Evolutionary conservation across 23 tunicate genomes (phyloP).

Genomic region (Phallusia fumigata): DNA sequence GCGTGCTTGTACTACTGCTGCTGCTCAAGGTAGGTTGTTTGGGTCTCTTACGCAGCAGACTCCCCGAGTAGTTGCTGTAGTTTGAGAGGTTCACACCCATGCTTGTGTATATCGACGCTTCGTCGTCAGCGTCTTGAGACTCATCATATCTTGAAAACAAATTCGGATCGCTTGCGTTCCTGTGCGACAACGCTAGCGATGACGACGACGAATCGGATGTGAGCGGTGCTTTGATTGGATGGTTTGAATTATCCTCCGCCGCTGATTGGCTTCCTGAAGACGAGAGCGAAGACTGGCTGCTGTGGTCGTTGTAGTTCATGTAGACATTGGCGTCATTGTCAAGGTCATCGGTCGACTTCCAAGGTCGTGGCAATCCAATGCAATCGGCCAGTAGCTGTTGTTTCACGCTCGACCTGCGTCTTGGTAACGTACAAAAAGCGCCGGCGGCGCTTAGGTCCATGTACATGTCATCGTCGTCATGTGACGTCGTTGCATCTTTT

Average conservation of each 20-base stretch:
- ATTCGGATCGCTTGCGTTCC: constrained; percentile 23
- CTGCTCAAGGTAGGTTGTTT: not conserved
- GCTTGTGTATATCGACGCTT: constrained; percentile 22
- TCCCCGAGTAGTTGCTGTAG: not conserved
- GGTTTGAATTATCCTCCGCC: not conserved
- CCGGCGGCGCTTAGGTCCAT: constrained; percentile 26
- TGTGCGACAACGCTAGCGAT: not conserved
- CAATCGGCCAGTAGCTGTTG: not conserved
- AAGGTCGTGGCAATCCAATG: constrained; percentile 29
- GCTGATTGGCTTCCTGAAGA: not conserved
- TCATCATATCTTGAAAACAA: not conserved
- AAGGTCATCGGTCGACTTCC: constrained; percentile 46
- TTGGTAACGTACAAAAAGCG: constrained; percentile 35
- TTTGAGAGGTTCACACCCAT: constrained; percentile 40
- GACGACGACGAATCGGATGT: not conserved
- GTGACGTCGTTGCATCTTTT: not conserved
- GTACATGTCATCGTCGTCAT: constrained; percentile 17
- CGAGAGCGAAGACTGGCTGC: not conserved
- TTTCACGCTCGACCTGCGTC: constrained; percentile 45
- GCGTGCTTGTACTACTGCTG: not conserved
- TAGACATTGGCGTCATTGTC: constrained; percentile 27
- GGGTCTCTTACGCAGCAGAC: not conserved
- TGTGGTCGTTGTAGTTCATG: constrained; percentile 12
- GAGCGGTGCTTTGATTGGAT: not conserved
- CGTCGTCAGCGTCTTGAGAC: not conserved